Conservation (phyloP, 2,113 vertebrate genomes). For the Neotragus pygmaeus region DNA sequence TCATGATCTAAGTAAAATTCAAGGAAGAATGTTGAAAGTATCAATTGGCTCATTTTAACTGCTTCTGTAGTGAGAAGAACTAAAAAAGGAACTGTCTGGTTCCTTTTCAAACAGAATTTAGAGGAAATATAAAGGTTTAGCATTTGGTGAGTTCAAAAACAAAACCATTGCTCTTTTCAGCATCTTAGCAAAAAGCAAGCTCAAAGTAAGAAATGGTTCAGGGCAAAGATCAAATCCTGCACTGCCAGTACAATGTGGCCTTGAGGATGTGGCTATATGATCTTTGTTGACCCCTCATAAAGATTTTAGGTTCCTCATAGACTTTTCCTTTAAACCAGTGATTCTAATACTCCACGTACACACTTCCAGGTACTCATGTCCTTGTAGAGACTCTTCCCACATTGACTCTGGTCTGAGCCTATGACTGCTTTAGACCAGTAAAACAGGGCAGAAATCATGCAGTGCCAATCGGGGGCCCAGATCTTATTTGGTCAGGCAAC, state of each 20-base stretch:
- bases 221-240: not conserved
- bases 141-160: not conserved
- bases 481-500: not conserved
- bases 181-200: not conserved
- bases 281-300: not conserved
- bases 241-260: not conserved
- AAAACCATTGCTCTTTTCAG: not conserved
- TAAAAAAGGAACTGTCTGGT: not conserved
- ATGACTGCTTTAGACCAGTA: not conserved
- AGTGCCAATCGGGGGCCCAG: not conserved
- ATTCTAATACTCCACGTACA: not conserved
- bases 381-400: not conserved
- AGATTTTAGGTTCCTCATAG: not conserved
- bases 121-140: not conserved
- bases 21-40: not conserved
- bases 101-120: slow-evolving; percentile 26
- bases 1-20: not conserved
- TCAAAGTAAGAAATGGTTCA: not conserved
- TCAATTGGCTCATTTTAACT: not conserved
- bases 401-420: not conserved
- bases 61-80: not conserved
- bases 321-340: not conserved
- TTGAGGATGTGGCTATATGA: not conserved
- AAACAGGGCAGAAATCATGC: not conserved
- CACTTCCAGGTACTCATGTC: not conserved